These are phyloP conservation scores for Steatornis caripensis DNA, from an alignment of 2,113 vertebrate species.

Conservation along the genomic window DNA sequence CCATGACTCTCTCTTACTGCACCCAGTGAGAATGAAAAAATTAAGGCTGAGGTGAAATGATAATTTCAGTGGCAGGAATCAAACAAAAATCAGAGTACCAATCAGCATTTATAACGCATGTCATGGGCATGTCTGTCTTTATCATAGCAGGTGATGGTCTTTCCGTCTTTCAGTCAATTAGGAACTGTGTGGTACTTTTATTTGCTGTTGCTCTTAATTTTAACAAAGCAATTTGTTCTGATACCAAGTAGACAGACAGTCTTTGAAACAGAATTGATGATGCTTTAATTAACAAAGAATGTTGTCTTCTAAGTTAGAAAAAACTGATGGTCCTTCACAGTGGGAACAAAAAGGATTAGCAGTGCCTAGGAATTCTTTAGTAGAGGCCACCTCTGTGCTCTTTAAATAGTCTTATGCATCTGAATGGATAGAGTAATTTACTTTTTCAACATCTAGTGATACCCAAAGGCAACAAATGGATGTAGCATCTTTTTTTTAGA, in stretches of 20 bases:
- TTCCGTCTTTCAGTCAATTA: background rate
- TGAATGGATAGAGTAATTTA: background rate
- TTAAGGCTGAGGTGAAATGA: conserved; percentile 1
- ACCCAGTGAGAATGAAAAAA: background rate
- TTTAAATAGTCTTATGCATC: background rate
- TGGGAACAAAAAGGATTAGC: background rate
- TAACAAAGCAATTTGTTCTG: background rate
- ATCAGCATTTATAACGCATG: background rate
- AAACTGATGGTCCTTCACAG: background rate
- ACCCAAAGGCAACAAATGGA: background rate
- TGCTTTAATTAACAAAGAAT: background rate
- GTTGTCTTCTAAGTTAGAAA: background rate
- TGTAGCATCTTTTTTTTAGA: background rate
- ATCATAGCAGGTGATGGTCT: background rate
- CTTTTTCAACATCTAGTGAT: background rate
- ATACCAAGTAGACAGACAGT: background rate
- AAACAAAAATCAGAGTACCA: background rate
- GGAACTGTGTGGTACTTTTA: background rate
- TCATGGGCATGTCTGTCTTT: background rate
- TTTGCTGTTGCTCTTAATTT: conserved; percentile 4
- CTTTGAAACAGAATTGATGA: background rate
- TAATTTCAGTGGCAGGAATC: background rate
- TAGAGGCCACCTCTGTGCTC: background rate
- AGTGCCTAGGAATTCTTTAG: background rate
- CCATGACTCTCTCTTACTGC: background rate